phyloP scores from a whole-genome alignment of 2,888 invertebrate species.

The Drosophila quinaria region DNA sequence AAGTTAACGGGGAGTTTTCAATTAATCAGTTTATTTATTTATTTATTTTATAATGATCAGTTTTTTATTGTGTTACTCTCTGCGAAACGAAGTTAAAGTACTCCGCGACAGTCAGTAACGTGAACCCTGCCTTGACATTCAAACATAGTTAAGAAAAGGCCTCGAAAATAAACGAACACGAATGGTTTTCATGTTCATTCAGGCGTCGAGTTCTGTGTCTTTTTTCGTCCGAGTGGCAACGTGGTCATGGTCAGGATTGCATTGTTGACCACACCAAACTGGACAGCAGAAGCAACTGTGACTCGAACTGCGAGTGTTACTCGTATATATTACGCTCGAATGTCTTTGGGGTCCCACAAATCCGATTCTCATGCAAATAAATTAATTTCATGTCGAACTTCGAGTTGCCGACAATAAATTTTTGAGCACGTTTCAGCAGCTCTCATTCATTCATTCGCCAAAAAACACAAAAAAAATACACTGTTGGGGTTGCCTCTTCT shows the following conservation, averaged over 20 bases:
- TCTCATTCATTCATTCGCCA: constrained; percentile 3
- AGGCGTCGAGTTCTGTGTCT: constrained; percentile 36
- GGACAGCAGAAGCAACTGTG: not conserved
- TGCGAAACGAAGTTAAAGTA: not conserved
- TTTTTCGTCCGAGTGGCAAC: constrained; percentile 39
- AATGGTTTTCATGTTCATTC: constrained; percentile 52
- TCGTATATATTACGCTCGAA: constrained; percentile 73
- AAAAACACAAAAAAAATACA: constrained; percentile 2
- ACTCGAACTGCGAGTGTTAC: constrained; percentile 12
- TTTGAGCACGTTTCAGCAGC: constrained; percentile 72
- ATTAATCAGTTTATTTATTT: too few relatives aligned
- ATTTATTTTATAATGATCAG: not conserved
- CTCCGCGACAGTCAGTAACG: constrained; percentile 16
- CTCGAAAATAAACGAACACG: constrained; percentile 16
- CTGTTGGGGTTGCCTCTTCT: not conserved
- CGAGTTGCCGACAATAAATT: constrained; percentile 80
- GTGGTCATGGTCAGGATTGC: constrained; percentile 33
- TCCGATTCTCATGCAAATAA: constrained; percentile 84
- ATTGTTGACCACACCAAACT: constrained; percentile 14
- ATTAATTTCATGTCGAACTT: constrained; percentile 83
- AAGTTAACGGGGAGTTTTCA: too few relatives aligned
- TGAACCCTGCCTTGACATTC: constrained; percentile 45
- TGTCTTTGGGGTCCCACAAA: constrained; percentile 81
- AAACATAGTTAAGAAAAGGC: constrained; percentile 11
- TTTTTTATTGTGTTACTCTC: not conserved